Percentiles rank a stretch among this genome's conserved stretches.
phyloP scores from a whole-genome alignment of 37 sponge, comb jelly and placozoan species.

The Ianthella basta region DNA sequence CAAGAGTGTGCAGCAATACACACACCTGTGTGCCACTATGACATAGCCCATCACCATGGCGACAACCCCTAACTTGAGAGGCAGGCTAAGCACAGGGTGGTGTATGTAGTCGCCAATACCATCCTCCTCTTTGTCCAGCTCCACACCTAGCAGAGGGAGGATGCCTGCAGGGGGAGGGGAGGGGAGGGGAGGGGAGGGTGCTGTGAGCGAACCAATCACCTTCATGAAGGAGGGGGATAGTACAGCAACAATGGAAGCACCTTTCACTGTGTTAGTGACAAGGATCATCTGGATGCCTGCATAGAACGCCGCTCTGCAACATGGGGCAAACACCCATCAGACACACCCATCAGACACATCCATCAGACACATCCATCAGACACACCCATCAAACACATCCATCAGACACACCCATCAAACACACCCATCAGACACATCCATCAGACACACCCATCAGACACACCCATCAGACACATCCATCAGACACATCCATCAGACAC shows the following conservation, averaged over 20 bases:
- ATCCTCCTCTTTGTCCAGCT: not conserved
- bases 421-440: no score
- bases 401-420: no score
- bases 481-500: no score
- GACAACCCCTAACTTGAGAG: not conserved
- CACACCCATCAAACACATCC: not conserved
- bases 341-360: no score
- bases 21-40: not conserved
- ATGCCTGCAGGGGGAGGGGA: not conserved
- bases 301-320: slow-evolving; percentile 5
- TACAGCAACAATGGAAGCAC: not conserved
- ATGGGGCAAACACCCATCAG: not conserved
- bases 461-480: no score
- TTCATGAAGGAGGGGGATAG: not conserved
- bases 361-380: no score
- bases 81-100: not conserved
- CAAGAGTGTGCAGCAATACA: not conserved
- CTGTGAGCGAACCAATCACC: not conserved
- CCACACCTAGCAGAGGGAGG: slow-evolving; percentile 15
- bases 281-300: slow-evolving; percentile 1
- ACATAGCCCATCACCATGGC: slow-evolving; percentile 6
- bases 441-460: no score
- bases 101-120: slow-evolving; percentile 11
- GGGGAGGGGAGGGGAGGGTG: not conserved
- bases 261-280: slow-evolving; percentile 19